Evolutionary conservation across 35 echinoderm and acorn worm genomes (phyloP), one percentile per base, ranked within the genome.

Genomic region (Holothuria glaberrima): DNA sequence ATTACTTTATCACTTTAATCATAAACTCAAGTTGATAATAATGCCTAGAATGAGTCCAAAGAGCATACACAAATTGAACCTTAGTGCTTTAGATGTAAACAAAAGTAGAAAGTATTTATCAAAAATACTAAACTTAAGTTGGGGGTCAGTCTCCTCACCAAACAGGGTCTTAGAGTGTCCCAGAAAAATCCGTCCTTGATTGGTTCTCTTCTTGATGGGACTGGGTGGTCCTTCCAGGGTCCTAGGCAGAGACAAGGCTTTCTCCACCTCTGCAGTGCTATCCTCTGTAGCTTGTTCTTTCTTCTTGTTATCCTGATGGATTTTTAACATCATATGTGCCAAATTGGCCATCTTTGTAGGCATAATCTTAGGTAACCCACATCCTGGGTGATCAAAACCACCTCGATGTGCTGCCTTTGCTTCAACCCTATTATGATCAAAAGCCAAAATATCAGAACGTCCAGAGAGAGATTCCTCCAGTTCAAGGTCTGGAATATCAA

Each of bases 301-400:
- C 38, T 87, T 36, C 64, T 92, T 78, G 38, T 79, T 94, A 3
- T 91, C 93, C 18, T 77, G 45, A 59, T 71, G 29, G 2, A 96
- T 74, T 88, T 96, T 96, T 79, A 96, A 41, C 91, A 96, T 96
- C 91, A 96, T 88, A n/a, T 93, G 91, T 0, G 88, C 68, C 22
- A 96, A 79, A 34, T 88, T 67, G 33, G 92, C 78, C 91, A 96
- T 90, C 38, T 96, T 96, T 22, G 94, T 70, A 12, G 34, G 85
- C 34, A 71, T 48, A 14, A 87, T 35, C 25, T 46, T 71, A 18
- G 61, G 61, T 26, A 48, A 38, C 35, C 20, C 36, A 9, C 6
- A 12, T 41, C 31, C 6, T 44, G 85, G 61, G 12, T 28, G 33
- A 3, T 84, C 80, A 19, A 5, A 28, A 26, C 21, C 22, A 57